Conservation (phyloP, 1,140 invertebrate species). For the Lepidotrigona ventralis region DNA sequence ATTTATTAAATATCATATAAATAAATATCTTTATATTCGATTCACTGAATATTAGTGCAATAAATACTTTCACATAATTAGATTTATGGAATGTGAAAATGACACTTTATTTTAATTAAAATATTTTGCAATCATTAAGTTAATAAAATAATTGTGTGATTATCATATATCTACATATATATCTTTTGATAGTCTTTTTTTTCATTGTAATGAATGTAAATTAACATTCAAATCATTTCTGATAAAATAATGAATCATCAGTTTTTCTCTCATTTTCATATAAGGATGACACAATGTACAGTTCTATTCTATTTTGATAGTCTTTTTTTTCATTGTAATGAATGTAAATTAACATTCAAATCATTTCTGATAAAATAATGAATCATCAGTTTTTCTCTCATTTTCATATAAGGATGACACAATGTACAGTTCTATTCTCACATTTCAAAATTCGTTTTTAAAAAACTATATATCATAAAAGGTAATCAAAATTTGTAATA, state of each 20-base stretch:
- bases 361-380: background rate
- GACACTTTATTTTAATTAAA: constrained; percentile 39
- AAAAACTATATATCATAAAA: constrained; percentile 23
- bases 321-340: constrained; percentile 28
- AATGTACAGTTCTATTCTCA: constrained; percentile 13
- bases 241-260: background rate
- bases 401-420: background rate
- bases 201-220: constrained; percentile 21
- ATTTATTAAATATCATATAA: constrained; percentile 27
- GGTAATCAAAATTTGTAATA: constrained; percentile 15
- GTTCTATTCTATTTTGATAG: constrained; percentile 11
- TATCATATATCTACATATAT: constrained; percentile 10
- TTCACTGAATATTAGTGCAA: constrained; percentile 25
- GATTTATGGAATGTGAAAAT: constrained; percentile 46
- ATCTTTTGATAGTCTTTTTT: constrained; percentile 27
- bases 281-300: background rate
- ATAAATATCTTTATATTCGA: constrained; percentile 20
- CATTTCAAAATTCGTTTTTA: background rate
- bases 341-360: constrained; percentile 11
- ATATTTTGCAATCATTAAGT: constrained; percentile 24
- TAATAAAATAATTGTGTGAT: constrained; percentile 18
- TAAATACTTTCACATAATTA: constrained; percentile 44
- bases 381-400: background rate
- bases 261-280: background rate
- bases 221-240: constrained; percentile 11